phyloP scores from a whole-genome alignment of 2,888 invertebrate species.

The Ophion obscuratus region DNA sequence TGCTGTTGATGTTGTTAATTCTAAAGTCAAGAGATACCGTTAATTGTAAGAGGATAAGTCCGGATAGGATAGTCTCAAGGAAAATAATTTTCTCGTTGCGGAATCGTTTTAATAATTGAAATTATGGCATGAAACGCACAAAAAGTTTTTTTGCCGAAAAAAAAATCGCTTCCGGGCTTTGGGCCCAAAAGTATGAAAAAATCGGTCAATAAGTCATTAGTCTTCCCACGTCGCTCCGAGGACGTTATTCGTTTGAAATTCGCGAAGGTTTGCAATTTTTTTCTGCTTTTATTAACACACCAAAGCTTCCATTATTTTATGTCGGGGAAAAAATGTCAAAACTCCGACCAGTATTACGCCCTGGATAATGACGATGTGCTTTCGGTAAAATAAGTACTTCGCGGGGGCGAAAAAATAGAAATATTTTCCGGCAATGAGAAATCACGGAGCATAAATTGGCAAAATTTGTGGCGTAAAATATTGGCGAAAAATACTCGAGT shows the following conservation, averaged over 20 bases:
- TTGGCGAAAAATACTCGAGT: background rate
- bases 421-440: constrained; percentile 21
- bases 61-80: constrained; percentile 59
- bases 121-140: constrained; percentile 46
- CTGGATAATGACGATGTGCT: constrained; percentile 1
- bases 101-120: constrained; percentile 8
- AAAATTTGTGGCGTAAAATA: too few species aligned
- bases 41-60: constrained; percentile 59
- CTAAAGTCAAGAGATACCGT: constrained; percentile 68
- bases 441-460: background rate
- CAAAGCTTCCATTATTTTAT: constrained; percentile 38
- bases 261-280: background rate
- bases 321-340: constrained; percentile 5
- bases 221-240: constrained; percentile 45
- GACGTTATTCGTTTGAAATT: background rate
- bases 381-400: background rate
- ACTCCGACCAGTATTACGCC: constrained; percentile 32
- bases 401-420: background rate
- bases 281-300: constrained; percentile 15
- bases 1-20: constrained; percentile 84
- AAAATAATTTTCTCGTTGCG: constrained; percentile 3
- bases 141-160: constrained; percentile 8
- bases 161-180: background rate
- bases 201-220: constrained; percentile 55
- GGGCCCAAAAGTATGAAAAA: background rate